phyloP scores from a whole-genome alignment of 2,888 invertebrate genomes.

The Anaspis maculata region DNA sequence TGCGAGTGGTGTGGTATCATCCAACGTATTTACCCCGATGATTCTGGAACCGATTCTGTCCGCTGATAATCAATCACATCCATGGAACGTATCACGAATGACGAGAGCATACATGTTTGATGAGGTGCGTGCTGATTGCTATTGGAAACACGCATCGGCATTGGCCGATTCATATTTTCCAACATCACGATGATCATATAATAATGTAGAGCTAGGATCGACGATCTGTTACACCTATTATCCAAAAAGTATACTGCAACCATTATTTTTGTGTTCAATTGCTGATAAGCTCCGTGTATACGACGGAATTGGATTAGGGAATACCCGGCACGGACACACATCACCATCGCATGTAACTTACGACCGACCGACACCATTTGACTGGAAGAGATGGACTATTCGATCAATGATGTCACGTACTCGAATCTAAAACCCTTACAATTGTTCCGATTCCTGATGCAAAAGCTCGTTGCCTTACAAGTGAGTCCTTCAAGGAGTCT shows the following conservation, averaged over 20 bases:
- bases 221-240: slow-evolving; percentile 9
- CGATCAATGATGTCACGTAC: slow-evolving; percentile 16
- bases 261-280: slow-evolving; percentile 12
- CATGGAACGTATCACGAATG: slow-evolving; percentile 26
- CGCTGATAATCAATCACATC: slow-evolving; percentile 25
- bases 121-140: slow-evolving; percentile 22
- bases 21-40: slow-evolving; percentile 1
- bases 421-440: too few relatives aligned
- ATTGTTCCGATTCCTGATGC: too few relatives aligned
- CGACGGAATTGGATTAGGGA: slow-evolving; percentile 11
- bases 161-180: slow-evolving; percentile 17
- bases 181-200: too few relatives aligned
- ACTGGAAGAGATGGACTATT: too few relatives aligned
- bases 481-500: too few relatives aligned
- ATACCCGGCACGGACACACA: slow-evolving; percentile 5
- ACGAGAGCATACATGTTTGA: slow-evolving; percentile 25
- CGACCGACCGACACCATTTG: too few relatives aligned
- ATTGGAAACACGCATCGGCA: slow-evolving; percentile 20
- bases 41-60: slow-evolving; percentile 10
- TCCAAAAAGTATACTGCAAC: slow-evolving; percentile 9
- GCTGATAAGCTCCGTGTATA: slow-evolving; percentile 12
- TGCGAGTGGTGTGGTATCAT: too few relatives aligned
- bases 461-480: too few relatives aligned
- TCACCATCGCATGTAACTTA: too few relatives aligned
- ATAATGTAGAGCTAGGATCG: too few relatives aligned